Evolutionary conservation across 1,140 invertebrate species (phyloP).

Genomic region (Eumeta japonica): DNA sequence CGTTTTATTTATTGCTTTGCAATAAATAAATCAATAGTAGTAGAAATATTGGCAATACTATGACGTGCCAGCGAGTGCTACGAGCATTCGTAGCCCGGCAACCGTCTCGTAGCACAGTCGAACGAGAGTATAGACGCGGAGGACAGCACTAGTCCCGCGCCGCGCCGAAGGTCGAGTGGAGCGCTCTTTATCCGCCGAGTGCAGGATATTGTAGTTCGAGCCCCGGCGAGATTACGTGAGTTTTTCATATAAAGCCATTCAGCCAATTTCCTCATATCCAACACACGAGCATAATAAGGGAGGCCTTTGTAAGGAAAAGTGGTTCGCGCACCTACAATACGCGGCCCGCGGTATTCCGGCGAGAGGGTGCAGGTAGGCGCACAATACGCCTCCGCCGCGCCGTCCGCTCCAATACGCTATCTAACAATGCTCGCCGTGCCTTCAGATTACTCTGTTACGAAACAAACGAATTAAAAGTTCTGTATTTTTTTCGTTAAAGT

Average conservation of each 20-base stretch:
- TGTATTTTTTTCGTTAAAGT: background rate
- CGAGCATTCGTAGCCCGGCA: background rate
- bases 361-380: background rate
- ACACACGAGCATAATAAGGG: slow-evolving; percentile 49
- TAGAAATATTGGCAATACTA: too few relatives aligned
- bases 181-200: slow-evolving; percentile 23
- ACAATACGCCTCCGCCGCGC: background rate
- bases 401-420: background rate
- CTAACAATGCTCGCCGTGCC: background rate
- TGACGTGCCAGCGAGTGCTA: too few relatives aligned
- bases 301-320: slow-evolving; percentile 49
- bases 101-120: background rate
- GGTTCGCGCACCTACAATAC: slow-evolving; percentile 46
- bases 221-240: slow-evolving; percentile 44
- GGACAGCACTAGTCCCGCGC: too few relatives aligned
- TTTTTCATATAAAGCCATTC: slow-evolving; percentile 55
- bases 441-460: background rate
- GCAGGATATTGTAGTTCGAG: slow-evolving; percentile 40
- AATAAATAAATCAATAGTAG: too few relatives aligned
- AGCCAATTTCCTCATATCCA: slow-evolving; percentile 55
- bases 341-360: slow-evolving; percentile 19
- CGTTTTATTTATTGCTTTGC: too few relatives aligned
- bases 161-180: too few relatives aligned
- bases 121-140: background rate
- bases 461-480: too few relatives aligned